Evolutionary conservation across 2,888 invertebrate species (phyloP).

Genomic region (Diachrysia chrysitis): DNA sequence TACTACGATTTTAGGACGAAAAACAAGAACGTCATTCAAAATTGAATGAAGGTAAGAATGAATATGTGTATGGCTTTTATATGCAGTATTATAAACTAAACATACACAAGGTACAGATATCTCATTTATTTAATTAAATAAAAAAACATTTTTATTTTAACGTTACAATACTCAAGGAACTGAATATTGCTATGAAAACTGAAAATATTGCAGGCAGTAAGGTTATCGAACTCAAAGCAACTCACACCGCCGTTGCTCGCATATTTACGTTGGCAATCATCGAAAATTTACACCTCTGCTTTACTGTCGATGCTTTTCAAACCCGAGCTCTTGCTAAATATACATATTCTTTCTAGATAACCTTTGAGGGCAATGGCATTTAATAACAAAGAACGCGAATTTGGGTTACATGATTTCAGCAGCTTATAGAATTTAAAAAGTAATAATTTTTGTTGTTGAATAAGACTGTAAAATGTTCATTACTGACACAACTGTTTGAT

Average conservation of each 20-base stretch:
- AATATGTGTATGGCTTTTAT: not conserved
- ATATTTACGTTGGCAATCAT: constrained; percentile 80
- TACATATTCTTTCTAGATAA: constrained; percentile 72
- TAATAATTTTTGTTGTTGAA: constrained; percentile 63
- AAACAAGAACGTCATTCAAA: constrained; percentile 11
- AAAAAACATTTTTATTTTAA: too few relatives aligned
- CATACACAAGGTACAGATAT: not conserved
- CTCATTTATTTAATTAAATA: too few relatives aligned
- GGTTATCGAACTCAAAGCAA: constrained; percentile 77
- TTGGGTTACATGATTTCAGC: constrained; percentile 77
- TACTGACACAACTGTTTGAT: constrained; percentile 21
- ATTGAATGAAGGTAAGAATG: constrained; percentile 8
- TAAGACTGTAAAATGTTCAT: constrained; percentile 13
- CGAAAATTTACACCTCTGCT: constrained; percentile 80
- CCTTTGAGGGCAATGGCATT: constrained; percentile 75
- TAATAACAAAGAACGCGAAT: constrained; percentile 74
- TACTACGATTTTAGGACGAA: constrained; percentile 24
- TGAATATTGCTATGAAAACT: constrained; percentile 14
- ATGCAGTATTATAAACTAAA: not conserved
- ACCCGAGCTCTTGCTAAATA: constrained; percentile 77
- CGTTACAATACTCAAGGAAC: not conserved
- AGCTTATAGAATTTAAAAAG: constrained; percentile 67
- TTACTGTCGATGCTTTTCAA: constrained; percentile 70
- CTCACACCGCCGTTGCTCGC: constrained; percentile 67
- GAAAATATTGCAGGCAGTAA: constrained; percentile 41